These are phyloP conservation scores for Acrocera orbiculus DNA, from an alignment of 2,888 invertebrate species.

Conservation along the genomic window DNA sequence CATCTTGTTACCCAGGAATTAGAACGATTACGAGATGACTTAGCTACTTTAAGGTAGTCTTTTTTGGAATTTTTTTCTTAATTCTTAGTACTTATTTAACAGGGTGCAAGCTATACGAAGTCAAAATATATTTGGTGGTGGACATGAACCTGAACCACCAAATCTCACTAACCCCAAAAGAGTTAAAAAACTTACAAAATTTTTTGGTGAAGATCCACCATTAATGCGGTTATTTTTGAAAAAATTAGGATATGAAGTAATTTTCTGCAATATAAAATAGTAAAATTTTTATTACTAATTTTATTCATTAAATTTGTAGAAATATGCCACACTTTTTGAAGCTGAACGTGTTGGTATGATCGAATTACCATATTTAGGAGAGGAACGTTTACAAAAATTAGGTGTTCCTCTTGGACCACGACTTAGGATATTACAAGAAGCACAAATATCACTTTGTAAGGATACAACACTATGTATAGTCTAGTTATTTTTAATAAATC, in stretches of 20 bases:
- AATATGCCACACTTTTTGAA: conserved; percentile 69
- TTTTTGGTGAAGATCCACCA: conserved; percentile 87
- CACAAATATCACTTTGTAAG: conserved; percentile 45
- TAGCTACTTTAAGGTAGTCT: conserved; percentile 35
- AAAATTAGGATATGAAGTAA: conserved; percentile 79
- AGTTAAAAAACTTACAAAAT: conserved; percentile 77
- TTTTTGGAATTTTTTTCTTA: neutral
- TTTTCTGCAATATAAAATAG: neutral
- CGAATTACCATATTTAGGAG: conserved; percentile 77
- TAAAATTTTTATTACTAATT: neutral
- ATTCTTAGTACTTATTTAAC: neutral
- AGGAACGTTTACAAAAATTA: conserved; percentile 69
- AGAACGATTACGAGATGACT: conserved; percentile 69
- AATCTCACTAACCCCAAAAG: conserved; percentile 71
- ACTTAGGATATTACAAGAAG: conserved; percentile 73
- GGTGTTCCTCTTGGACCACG: conserved; percentile 83
- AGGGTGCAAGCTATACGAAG: conserved; percentile 10
- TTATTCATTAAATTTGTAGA: conserved; percentile 37
- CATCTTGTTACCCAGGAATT: conserved; percentile 79
- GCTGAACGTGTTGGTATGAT: conserved; percentile 77
- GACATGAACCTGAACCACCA: conserved; percentile 40
- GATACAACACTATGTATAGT: conserved; percentile 45
- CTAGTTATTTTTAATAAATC: conserved; percentile 16
- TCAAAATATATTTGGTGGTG: conserved; percentile 20
- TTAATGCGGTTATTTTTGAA: conserved; percentile 74